Evolutionary conservation across 2,888 invertebrate species (phyloP).

Genomic region (Miltochrista miniata): DNA sequence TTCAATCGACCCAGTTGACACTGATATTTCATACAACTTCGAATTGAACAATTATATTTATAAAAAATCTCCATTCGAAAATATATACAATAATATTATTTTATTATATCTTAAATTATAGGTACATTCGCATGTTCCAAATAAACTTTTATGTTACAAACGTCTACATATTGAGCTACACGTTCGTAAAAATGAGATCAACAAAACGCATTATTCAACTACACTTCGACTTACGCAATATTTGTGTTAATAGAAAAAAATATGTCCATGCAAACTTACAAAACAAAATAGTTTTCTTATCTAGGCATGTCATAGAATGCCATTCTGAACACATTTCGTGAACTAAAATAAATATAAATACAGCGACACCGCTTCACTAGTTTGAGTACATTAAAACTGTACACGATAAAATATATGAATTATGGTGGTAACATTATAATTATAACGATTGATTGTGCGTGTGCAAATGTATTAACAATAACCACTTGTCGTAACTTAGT

Average conservation of each 20-base stretch:
- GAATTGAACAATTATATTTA: constrained; percentile 68
- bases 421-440: constrained; percentile 42
- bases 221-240: constrained; percentile 43
- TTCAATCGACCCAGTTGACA: constrained; percentile 61
- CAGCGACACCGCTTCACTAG: constrained; percentile 24
- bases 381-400: constrained; percentile 33
- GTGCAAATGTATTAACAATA: constrained; percentile 33
- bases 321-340: constrained; percentile 58
- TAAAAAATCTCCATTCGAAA: constrained; percentile 77
- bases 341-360: constrained; percentile 51
- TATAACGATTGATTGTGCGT: constrained; percentile 40
- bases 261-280: constrained; percentile 46
- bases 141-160: constrained; percentile 69
- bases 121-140: constrained; percentile 66
- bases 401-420: constrained; percentile 36
- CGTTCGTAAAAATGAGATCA: constrained; percentile 80
- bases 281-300: constrained; percentile 40
- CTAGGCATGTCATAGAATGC: constrained; percentile 62
- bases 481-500: constrained; percentile 20
- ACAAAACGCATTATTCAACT: constrained; percentile 67
- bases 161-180: constrained; percentile 78
- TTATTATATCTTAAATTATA: constrained; percentile 70
- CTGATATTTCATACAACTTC: constrained; percentile 66
- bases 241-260: constrained; percentile 45
- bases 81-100: constrained; percentile 69